These are phyloP conservation scores for Peromyscus leucopus DNA, from an alignment of 2,113 vertebrate genomes.

Conservation along the genomic window DNA sequence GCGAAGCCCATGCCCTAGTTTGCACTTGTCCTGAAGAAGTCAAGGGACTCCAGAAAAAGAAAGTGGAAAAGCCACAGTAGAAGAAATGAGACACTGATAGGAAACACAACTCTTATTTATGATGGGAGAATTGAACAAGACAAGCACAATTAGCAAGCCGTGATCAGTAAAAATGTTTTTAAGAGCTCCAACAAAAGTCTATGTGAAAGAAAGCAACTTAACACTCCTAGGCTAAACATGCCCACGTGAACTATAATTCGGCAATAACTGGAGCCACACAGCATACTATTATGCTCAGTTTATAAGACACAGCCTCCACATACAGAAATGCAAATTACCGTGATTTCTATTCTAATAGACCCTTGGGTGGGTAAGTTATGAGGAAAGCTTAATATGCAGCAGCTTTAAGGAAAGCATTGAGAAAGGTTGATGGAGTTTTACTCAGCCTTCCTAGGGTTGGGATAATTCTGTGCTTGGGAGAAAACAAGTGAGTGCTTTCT, in stretches of 20 bases:
- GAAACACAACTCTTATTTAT: conserved; percentile 9
- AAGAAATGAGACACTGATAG: background rate
- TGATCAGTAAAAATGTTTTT: conserved; percentile 66
- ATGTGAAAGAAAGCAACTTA: conserved; percentile 67
- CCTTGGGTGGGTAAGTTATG: conserved; percentile 72
- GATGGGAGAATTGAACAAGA: conserved; percentile 27
- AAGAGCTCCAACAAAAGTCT: conserved; percentile 68
- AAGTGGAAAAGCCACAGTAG: background rate
- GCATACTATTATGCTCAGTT: conserved; percentile 74
- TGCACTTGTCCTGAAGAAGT: conserved; percentile 9
- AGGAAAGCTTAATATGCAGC: conserved; percentile 57
- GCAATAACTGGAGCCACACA: conserved; percentile 73
- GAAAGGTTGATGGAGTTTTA: conserved; percentile 70
- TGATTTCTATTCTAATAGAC: conserved; percentile 74
- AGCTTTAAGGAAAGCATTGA: conserved; percentile 54
- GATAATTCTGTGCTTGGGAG: conserved; percentile 77
- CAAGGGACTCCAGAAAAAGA: background rate
- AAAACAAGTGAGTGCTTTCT: conserved; percentile 76
- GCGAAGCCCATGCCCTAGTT: background rate
- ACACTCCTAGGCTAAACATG: conserved; percentile 60
- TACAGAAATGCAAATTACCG: conserved; percentile 70
- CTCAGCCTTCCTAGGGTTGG: conserved; percentile 54
- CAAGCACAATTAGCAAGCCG: background rate
- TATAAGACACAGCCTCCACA: conserved; percentile 74
- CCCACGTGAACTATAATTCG: conserved; percentile 76